Percentiles rank a stretch among this genome's conserved stretches.
Conservation (phyloP, 2,113 vertebrate genomes). For the Bombycilla garrulus region DNA sequence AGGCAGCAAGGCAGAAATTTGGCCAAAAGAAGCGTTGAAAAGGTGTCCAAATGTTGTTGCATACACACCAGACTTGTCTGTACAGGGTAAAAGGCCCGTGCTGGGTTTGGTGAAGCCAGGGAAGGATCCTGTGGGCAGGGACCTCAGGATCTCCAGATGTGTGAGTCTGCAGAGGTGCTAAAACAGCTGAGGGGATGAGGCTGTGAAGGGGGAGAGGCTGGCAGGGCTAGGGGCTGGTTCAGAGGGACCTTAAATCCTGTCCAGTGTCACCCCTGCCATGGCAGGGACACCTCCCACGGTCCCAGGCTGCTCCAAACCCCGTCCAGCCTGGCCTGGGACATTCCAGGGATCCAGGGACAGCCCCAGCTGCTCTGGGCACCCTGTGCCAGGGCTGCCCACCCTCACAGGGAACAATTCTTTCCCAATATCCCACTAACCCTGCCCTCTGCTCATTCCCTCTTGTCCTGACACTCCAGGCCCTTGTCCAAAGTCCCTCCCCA, state of each 20-base stretch:
- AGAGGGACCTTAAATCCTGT: not conserved
- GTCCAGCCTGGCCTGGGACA: not conserved
- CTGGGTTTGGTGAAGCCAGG: not conserved
- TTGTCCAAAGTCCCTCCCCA: not conserved
- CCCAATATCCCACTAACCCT: accelerated
- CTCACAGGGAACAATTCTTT: accelerated
- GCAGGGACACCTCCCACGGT: not conserved
- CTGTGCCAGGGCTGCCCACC: not conserved
- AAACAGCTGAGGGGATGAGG: not conserved
- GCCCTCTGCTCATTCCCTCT: accelerated
- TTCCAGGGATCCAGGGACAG: not conserved
- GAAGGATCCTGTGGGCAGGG: not conserved
- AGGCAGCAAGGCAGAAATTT: not conserved
- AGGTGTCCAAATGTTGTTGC: not conserved
- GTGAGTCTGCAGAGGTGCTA: not conserved
- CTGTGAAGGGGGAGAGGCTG: not conserved
- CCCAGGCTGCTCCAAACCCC: not conserved
- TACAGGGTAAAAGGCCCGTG: not conserved
- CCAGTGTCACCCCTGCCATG: not conserved
- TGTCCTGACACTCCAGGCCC: accelerated
- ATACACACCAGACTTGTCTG: not conserved
- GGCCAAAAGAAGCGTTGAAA: not conserved
- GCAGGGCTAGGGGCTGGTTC: not conserved
- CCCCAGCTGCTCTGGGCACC: not conserved
- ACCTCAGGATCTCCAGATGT: not conserved